Evolutionary conservation across 2,113 vertebrate genomes (phyloP).

Genomic region (Pseudolaguvia tuberculata): DNA sequence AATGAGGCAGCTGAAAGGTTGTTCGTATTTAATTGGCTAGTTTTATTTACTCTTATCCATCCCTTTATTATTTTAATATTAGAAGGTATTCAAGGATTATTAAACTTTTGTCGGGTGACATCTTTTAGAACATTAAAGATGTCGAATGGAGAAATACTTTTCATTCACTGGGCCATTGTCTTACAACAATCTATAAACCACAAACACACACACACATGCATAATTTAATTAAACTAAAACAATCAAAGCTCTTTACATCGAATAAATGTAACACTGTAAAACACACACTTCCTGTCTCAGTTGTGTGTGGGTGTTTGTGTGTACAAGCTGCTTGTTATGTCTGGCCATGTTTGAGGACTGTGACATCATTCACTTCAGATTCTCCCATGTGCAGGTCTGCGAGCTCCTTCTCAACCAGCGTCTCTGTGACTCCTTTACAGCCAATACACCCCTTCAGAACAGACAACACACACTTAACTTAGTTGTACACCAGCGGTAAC

Average conservation of each 20-base stretch:
- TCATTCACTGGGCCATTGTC: constrained; percentile 12
- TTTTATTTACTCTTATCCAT: too few relatives aligned
- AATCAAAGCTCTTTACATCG: background rate
- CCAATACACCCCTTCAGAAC: constrained; percentile 76
- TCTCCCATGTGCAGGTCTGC: constrained; percentile 70
- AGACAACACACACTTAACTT: constrained; percentile 12
- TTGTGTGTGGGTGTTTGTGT: background rate
- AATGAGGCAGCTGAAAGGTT: constrained; percentile 2
- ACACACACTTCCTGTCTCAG: background rate
- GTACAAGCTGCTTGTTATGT: constrained; percentile 49
- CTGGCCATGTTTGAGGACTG: constrained; percentile 43
- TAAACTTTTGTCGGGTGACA: background rate
- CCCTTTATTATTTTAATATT: too few relatives aligned
- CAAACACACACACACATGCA: constrained; percentile 12
- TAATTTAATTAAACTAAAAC: background rate
- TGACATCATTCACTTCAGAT: constrained; percentile 59
- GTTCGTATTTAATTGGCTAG: background rate
- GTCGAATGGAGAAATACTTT: background rate
- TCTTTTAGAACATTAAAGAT: constrained; percentile 9
- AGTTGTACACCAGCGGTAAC: background rate
- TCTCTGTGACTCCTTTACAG: constrained; percentile 66
- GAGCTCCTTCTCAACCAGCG: constrained; percentile 61
- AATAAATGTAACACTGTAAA: background rate
- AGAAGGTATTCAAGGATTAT: background rate
- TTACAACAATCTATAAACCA: background rate